These are phyloP conservation scores for Eurytoma californica DNA, from an alignment of 2,888 invertebrate species.

Conservation along the genomic window DNA sequence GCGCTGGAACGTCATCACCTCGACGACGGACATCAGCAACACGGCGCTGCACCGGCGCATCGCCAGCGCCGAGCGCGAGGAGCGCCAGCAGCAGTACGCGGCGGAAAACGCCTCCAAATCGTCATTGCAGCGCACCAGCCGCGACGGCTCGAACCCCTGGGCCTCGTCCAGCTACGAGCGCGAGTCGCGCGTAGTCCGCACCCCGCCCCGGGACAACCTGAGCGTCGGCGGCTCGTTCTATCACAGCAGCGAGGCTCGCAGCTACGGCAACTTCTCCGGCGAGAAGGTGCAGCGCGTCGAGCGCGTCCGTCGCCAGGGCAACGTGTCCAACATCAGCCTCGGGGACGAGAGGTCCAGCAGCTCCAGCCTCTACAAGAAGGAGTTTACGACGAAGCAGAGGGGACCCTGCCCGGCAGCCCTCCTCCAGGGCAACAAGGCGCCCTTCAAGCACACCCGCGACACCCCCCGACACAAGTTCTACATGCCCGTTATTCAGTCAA, in stretches of 20 bases:
- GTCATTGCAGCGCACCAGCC: conserved; percentile 83
- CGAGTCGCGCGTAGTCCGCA: conserved; percentile 78
- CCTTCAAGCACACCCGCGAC: conserved; percentile 89
- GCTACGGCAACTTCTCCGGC: conserved; percentile 77
- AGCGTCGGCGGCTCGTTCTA: conserved; percentile 85
- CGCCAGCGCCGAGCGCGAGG: conserved; percentile 36
- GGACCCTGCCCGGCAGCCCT: conserved; percentile 89
- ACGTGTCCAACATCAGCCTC: conserved; percentile 83
- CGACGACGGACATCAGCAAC: conserved; percentile 84
- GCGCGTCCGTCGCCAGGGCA: conserved; percentile 80
- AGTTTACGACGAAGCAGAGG: conserved; percentile 82
- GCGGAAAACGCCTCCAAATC: conserved; percentile 75
- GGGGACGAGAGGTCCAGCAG: conserved; percentile 86
- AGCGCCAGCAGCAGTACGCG: conserved; percentile 75
- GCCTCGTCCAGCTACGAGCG: conserved; percentile 77
- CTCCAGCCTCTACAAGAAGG: conserved; percentile 84
- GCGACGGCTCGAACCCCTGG: conserved; percentile 79
- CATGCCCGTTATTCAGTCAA: conserved; percentile 78
- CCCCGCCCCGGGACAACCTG: conserved; percentile 78
- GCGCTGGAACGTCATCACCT: conserved; percentile 83
- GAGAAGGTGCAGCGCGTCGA: conserved; percentile 77
- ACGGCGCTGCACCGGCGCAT: conserved; percentile 80
- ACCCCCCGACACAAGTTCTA: conserved; percentile 91
- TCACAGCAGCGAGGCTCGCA: conserved; percentile 81
- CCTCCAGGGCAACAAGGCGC: conserved; percentile 84